A percentile compares a stretch with the other conserved stretches of the same genome.
Conservation (phyloP, 2,888 invertebrate species). For the Tetanocera ferruginea region DNA sequence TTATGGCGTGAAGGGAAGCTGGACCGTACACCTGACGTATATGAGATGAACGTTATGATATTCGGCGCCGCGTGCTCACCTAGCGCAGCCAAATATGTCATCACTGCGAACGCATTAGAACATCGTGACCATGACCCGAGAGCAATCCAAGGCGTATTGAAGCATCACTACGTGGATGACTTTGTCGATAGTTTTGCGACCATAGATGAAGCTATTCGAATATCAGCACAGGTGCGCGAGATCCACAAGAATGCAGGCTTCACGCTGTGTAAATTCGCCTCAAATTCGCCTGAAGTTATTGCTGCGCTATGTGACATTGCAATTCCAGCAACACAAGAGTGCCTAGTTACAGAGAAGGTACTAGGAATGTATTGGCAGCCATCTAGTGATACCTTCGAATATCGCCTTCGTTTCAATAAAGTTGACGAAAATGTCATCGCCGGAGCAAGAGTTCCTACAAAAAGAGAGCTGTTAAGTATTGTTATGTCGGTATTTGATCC, state of each 20-base stretch:
- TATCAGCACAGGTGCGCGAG: constrained; percentile 29
- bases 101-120: constrained; percentile 35
- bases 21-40: constrained; percentile 25
- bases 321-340: background rate
- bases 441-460: constrained; percentile 8
- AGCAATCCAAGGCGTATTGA: constrained; percentile 39
- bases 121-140: constrained; percentile 29
- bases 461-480: constrained; percentile 31
- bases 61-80: constrained; percentile 42
- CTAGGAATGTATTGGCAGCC: constrained; percentile 42
- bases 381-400: background rate
- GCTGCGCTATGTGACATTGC: background rate
- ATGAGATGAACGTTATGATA: constrained; percentile 42
- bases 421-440: background rate
- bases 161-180: constrained; percentile 26
- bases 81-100: constrained; percentile 35
- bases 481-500: constrained; percentile 37
- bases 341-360: background rate
- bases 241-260: constrained; percentile 30
- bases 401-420: background rate
- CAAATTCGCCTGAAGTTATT: too few relatives aligned
- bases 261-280: too few relatives aligned
- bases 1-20: constrained; percentile 38
- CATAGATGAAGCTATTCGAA: background rate
- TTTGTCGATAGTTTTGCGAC: constrained; percentile 28